Percentiles rank a stretch among this genome's conserved stretches.
These are phyloP conservation scores for Gallinago nigripennis DNA, from an alignment of 2,797 vertebrate species.

Conservation along the genomic window DNA sequence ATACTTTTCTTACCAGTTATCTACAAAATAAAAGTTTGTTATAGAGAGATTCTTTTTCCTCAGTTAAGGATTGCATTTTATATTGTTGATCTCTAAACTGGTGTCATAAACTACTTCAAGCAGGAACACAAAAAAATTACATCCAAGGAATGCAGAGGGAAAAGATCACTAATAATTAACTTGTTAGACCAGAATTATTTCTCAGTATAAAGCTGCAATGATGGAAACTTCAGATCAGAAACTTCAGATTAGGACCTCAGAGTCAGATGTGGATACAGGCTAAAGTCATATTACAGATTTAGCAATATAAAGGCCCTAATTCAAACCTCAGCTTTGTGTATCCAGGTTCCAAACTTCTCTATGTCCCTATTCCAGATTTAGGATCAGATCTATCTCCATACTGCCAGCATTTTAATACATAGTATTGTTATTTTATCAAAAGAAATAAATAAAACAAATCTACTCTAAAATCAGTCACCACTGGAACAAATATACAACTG, in stretches of 20 bases:
- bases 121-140: background rate
- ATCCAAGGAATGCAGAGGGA: background rate
- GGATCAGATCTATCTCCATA: background rate
- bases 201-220: background rate
- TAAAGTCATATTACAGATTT: background rate
- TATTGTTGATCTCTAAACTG: background rate
- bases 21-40: conserved; percentile 63
- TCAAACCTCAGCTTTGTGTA: background rate
- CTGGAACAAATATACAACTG: background rate
- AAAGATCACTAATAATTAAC: background rate
- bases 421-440: background rate
- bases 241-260: background rate
- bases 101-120: background rate
- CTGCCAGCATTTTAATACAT: background rate
- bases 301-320: background rate
- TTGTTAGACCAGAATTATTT: background rate
- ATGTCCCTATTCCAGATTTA: background rate
- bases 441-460: background rate
- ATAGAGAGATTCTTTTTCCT: background rate
- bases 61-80: background rate
- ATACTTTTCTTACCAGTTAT: conserved; percentile 68
- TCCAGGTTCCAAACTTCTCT: background rate
- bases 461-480: background rate
- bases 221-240: background rate
- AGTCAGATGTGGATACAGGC: background rate